Base-by-base conservation (phyloP, 1,140 invertebrate species). In the Drosophila quadrilineata region DNA sequence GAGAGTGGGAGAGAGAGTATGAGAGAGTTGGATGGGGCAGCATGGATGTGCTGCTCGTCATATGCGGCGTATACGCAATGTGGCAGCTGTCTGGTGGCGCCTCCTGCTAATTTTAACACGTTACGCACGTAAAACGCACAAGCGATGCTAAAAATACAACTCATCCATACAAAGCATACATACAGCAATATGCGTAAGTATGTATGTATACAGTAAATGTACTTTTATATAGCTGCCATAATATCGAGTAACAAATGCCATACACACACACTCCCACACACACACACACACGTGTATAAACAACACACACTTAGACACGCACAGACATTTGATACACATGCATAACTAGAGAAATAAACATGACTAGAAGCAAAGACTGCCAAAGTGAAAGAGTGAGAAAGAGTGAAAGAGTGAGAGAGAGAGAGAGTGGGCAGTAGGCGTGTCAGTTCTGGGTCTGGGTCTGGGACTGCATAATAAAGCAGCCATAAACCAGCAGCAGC, bases 31-130 rank as follows among this genome's bases (percentile, higher is more conserved):
- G n/a, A n/a, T n/a, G n/a, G n/a, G n/a, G n/a, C n/a, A n/a, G n/a
- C n/a, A n/a, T n/a, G n/a, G n/a, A n/a, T n/a, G n/a, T n/a, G n/a
- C n/a, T n/a, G n/a, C n/a, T n/a, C n/a, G n/a, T n/a, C 54, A 19
- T 36, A 49, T 41, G 8, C 17, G 56, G 66, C 77, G 76, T 70
- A 76, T 82, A 58, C 76, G 72, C 73, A 84, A 82, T 50, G 66
- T 75, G 58, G 49, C 48, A 52, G 29, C 62, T 58, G 62, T n/a
- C 24, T 41, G 46, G 33, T 59, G 62, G 70, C 41, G 48, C 45
- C 45, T 73, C 56, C 63, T 70, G 75, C 77, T 84, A 84, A 85
- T 84, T 84, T 84, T 85, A 84, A 85, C 77, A 77, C 77, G 77
- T 85, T 77, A 82, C 76, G 68, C 76, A 84, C 76, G 77, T 82